These are phyloP conservation scores for Pterocles orientalis DNA, from an alignment of 2,113 vertebrate species.

Conservation along the genomic window DNA sequence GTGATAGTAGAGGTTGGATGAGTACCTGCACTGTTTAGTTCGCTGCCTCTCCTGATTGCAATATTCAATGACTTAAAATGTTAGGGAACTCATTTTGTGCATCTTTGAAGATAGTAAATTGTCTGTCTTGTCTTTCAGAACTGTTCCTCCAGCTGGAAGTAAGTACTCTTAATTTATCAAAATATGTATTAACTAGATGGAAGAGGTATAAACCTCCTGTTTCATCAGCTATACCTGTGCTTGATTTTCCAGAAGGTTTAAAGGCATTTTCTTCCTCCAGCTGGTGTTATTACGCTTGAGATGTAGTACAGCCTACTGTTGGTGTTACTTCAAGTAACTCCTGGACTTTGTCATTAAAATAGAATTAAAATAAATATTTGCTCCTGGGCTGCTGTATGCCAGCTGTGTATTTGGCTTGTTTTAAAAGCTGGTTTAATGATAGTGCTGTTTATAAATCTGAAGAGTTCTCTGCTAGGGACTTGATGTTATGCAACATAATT, in stretches of 20 bases:
- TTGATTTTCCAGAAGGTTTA: not conserved
- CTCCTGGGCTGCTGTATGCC: not conserved
- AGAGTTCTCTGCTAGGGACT: not conserved
- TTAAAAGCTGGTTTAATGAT: not conserved
- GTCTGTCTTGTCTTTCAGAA: slow-evolving; percentile 80
- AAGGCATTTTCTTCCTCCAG: not conserved
- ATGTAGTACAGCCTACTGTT: not conserved
- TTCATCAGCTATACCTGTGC: not conserved
- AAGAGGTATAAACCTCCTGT: not conserved
- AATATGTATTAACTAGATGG: not conserved
- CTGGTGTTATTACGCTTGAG: not conserved
- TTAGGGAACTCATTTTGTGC: not conserved
- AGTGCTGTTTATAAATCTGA: not conserved
- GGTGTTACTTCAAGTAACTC: not conserved
- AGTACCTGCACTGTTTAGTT: not conserved
- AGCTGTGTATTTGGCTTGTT: not conserved
- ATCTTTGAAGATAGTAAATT: not conserved
- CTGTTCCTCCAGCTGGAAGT: slow-evolving; percentile 97
- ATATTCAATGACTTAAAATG: not conserved
- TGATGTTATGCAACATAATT: not conserved
- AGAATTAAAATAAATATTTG: not conserved
- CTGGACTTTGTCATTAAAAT: not conserved
- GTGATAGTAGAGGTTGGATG: not conserved
- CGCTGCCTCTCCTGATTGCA: not conserved
- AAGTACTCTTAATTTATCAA: slow-evolving; percentile 67